Evolutionary conservation across 2,113 vertebrate genomes (phyloP).

Genomic region (Sorex fumeus): DNA sequence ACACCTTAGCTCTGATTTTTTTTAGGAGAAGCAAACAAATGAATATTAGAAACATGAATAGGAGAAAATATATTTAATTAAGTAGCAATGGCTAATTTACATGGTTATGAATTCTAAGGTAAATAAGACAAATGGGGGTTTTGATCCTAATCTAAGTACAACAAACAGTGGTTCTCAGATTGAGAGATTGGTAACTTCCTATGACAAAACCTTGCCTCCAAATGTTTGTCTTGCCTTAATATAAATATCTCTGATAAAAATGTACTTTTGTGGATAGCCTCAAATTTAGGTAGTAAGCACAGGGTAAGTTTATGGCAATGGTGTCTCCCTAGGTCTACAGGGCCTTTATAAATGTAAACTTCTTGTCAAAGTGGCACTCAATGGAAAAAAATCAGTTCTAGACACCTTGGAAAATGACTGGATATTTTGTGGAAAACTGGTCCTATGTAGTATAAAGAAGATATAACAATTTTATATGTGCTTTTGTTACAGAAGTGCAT

Average conservation of each 20-base stretch:
- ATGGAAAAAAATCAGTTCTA: not conserved
- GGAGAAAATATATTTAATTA: not conserved
- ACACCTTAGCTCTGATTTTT: not conserved
- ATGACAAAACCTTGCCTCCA: not conserved
- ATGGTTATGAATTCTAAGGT: not conserved
- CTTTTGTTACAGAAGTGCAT: slow-evolving; percentile 32
- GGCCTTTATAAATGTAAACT: not conserved
- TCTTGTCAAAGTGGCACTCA: not conserved
- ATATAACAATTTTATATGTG: slow-evolving; percentile 37
- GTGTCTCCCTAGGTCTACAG: not conserved
- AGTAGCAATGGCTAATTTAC: not conserved
- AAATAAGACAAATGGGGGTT: not conserved
- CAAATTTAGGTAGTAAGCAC: not conserved
- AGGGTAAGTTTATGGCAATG: not conserved
- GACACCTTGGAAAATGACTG: not conserved
- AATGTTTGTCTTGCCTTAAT: not conserved
- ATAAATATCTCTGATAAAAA: not conserved
- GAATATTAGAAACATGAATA: not conserved
- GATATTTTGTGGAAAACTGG: not conserved
- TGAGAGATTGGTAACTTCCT: not conserved
- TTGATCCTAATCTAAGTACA: not conserved
- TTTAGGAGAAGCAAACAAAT: not conserved
- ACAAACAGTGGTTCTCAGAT: not conserved
- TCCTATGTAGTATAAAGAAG: not conserved
- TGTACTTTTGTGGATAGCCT: not conserved